Evolutionary conservation across 2,888 invertebrate species (phyloP).

Genomic region (Linnaemya tessellans): DNA sequence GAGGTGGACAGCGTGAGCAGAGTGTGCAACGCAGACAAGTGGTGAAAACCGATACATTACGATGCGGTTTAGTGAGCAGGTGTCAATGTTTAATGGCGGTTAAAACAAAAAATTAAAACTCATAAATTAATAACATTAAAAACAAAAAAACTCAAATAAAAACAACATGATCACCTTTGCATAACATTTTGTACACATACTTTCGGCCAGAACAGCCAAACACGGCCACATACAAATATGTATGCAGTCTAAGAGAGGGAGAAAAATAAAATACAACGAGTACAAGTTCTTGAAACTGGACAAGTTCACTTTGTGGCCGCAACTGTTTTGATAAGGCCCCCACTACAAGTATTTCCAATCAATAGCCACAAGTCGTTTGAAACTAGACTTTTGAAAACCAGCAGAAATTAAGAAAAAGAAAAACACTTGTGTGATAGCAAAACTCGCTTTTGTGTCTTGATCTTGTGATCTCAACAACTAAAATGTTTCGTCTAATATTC

Average conservation of each 20-base stretch:
- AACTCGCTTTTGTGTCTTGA: not conserved
- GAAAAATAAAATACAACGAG: not conserved
- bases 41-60: conserved; percentile 68
- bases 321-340: conserved; percentile 41
- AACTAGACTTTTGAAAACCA: not conserved
- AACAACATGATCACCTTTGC: conserved; percentile 67
- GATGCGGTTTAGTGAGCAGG: conserved; percentile 69
- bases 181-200: conserved; percentile 48
- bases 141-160: conserved; percentile 16
- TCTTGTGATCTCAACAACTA: conserved; percentile 7
- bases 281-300: conserved; percentile 52
- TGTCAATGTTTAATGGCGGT: conserved; percentile 70
- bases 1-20: conserved; percentile 69
- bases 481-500: not conserved
- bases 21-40: conserved; percentile 49
- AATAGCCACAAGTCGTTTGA: conserved; percentile 9
- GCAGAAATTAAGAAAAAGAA: not conserved
- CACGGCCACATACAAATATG: conserved; percentile 9
- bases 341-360: conserved; percentile 37
- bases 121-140: conserved; percentile 68
- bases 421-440: not conserved
- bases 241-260: conserved; percentile 23
- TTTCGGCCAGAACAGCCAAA: conserved; percentile 17
- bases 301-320: conserved; percentile 23
- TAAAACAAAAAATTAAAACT: conserved; percentile 51